Percentiles rank a stretch among this genome's conserved stretches.
Evolutionary conservation across 2,888 invertebrate genomes (phyloP).

Genomic region (Leptopterna dolabrata): DNA sequence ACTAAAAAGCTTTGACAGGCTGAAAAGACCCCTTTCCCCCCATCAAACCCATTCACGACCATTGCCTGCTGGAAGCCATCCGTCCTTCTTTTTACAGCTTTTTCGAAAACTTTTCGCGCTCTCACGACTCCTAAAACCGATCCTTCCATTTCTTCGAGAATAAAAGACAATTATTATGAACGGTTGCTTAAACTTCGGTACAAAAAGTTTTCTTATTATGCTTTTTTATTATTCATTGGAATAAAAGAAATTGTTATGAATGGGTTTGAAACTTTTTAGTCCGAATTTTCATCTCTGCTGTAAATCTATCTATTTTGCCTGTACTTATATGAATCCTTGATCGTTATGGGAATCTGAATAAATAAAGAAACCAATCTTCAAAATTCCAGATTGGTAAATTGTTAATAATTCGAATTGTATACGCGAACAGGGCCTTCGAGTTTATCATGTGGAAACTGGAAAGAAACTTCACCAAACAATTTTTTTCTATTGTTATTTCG

Average conservation of each 20-base stretch:
- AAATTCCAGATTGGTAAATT: too few species aligned
- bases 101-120: conserved; percentile 10
- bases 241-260: neutral
- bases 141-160: neutral
- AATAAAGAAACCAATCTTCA: neutral
- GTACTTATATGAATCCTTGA: neutral
- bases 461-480: too few species aligned
- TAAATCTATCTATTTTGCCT: neutral
- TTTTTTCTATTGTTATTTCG: too few species aligned
- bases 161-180: conserved; percentile 23
- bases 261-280: neutral
- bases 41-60: neutral
- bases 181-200: conserved; percentile 1
- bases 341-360: neutral
- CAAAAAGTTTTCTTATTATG: neutral
- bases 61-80: neutral
- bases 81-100: conserved; percentile 26
- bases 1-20: conserved; percentile 50
- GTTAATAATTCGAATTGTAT: too few species aligned
- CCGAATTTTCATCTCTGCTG: neutral
- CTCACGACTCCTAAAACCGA: conserved; percentile 3
- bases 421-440: too few species aligned
- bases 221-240: conserved; percentile 9
- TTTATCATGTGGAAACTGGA: too few species aligned
- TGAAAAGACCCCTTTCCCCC: conserved; percentile 16